A percentile compares a stretch with the other conserved stretches of the same genome.
Conservation (phyloP, 1,140 invertebrate genomes). For the Drosophila bocki region DNA sequence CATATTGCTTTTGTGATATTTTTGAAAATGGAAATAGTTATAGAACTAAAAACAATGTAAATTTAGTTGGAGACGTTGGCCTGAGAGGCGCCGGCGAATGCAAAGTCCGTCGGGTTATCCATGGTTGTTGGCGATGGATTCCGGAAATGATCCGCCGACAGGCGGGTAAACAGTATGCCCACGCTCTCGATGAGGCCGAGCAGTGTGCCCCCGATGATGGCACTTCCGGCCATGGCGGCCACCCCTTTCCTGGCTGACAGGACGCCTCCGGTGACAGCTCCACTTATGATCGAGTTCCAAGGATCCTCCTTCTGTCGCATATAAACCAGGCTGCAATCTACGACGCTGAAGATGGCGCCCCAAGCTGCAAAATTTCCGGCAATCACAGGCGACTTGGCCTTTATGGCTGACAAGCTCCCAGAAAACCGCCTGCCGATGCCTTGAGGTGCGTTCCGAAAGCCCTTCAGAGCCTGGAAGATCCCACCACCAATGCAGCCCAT, state of each 20-base stretch:
- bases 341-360: constrained; percentile 98
- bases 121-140: constrained; percentile 85
- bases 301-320: constrained; percentile 98
- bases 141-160: constrained; percentile 95
- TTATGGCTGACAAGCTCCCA: constrained; percentile 94
- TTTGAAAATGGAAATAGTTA: neutral
- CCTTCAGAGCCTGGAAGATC: constrained; percentile 98
- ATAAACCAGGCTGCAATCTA: constrained; percentile 98
- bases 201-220: constrained; percentile 97
- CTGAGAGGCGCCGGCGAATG: constrained; percentile 2
- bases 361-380: constrained; percentile 97
- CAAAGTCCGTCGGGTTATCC: constrained; percentile 1
- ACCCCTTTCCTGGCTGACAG: constrained; percentile 96
- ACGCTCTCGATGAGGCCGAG: constrained; percentile 99
- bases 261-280: constrained; percentile 97
- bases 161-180: constrained; percentile 95
- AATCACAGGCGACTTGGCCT: constrained; percentile 94
- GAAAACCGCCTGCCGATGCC: constrained; percentile 85
- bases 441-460: constrained; percentile 97
- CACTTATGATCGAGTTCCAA: constrained; percentile 99
- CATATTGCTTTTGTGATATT: neutral
- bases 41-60: neutral
- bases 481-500: constrained; percentile 99
- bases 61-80: constrained; percentile 32
- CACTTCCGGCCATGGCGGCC: constrained; percentile 97